These are phyloP conservation scores for Liasis olivaceus DNA, from an alignment of 2,797 vertebrate genomes.

Conservation along the genomic window DNA sequence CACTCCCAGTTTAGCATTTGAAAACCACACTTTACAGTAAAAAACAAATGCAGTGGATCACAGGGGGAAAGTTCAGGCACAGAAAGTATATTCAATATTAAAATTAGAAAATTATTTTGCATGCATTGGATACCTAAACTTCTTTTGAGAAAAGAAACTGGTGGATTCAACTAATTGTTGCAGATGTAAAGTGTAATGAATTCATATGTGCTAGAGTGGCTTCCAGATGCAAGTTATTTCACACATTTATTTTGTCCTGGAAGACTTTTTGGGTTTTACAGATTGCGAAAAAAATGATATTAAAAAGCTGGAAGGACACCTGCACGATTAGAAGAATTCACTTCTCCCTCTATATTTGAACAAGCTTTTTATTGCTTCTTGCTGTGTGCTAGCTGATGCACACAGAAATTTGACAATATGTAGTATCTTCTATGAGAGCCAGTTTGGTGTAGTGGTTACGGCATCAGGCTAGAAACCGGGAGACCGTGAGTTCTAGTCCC, in stretches of 20 bases:
- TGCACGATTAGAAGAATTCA: not conserved
- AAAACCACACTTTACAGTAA: not conserved
- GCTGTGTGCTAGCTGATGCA: too few species aligned
- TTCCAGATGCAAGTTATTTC: too few species aligned
- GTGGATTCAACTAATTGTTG: too few species aligned
- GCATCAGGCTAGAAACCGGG: not conserved
- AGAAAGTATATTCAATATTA: too few species aligned
- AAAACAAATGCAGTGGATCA: not conserved
- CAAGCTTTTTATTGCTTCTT: not conserved
- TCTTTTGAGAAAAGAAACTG: too few species aligned
- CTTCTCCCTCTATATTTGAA: not conserved
- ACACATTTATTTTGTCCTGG: not conserved
- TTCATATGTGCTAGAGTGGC: too few species aligned
- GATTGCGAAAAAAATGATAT: not conserved
- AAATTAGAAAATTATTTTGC: too few species aligned
- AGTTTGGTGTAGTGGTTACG: not conserved
- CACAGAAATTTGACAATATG: not conserved
- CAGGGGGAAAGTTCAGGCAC: conserved; percentile 2
- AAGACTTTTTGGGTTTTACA: not conserved
- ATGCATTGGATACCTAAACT: too few species aligned
- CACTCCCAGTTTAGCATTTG: too few species aligned
- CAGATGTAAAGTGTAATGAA: too few species aligned
- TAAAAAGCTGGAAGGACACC: not conserved
- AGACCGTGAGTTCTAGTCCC: not conserved
- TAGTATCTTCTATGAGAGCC: not conserved